Evolutionary conservation across 2,888 invertebrate genomes (phyloP).

Genomic region (Subacronicta megacephala): DNA sequence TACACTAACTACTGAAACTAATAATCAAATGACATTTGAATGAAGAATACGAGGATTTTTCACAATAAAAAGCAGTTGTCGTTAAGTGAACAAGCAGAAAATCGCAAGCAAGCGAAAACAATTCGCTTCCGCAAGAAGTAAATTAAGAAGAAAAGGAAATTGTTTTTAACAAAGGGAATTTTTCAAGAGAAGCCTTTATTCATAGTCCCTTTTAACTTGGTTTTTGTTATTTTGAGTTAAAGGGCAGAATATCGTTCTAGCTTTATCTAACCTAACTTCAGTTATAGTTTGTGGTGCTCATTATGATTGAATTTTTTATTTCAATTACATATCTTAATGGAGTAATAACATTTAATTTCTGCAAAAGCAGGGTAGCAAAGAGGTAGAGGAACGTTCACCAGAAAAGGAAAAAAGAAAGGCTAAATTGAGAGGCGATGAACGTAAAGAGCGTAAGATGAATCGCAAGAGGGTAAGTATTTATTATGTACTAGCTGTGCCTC

Average conservation of each 20-base stretch:
- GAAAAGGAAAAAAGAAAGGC: conserved; percentile 94
- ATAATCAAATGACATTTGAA: background rate
- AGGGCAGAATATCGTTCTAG: conserved; percentile 16
- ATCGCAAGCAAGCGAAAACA: conserved; percentile 1
- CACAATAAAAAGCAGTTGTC: background rate
- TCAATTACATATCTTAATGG: conserved; percentile 6
- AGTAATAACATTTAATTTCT: conserved; percentile 67
- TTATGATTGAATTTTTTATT: conserved; percentile 6
- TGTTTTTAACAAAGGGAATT: conserved; percentile 5
- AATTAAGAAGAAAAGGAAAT: background rate
- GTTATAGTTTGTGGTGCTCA: conserved; percentile 15
- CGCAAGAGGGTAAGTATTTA: conserved; percentile 92
- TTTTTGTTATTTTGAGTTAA: conserved; percentile 28
- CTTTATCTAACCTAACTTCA: conserved; percentile 23
- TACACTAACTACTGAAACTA: background rate
- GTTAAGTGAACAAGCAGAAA: background rate
- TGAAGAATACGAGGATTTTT: background rate
- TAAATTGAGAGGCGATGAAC: conserved; percentile 86
- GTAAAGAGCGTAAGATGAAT: conserved; percentile 94
- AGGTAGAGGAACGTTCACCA: conserved; percentile 89
- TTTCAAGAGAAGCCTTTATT: conserved; percentile 64
- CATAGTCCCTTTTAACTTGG: conserved; percentile 76
- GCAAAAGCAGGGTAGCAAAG: conserved; percentile 88
- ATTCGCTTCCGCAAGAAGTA: background rate
- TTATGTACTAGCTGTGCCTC: too few relatives aligned